Evolutionary conservation across 1,140 invertebrate species (phyloP).

Genomic region (Cyphomyrmex costatus): DNA sequence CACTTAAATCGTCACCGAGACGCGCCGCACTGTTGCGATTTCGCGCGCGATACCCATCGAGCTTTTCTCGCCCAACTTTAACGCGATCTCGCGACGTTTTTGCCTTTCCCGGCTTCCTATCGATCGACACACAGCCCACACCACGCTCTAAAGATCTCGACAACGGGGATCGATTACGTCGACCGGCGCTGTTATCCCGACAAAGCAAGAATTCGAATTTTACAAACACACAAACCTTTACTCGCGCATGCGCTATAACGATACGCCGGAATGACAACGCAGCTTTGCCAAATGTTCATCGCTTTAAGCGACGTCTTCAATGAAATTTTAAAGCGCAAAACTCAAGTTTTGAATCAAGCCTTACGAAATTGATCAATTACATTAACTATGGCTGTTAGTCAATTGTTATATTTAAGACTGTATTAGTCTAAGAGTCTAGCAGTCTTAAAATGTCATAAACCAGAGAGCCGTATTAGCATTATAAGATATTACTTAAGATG

Average conservation of each 20-base stretch:
- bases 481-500: no score
- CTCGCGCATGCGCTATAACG: background rate
- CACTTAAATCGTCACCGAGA: slow-evolving; percentile 48
- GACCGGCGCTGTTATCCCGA: background rate
- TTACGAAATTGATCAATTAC: no score
- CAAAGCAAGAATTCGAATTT: background rate
- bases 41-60: slow-evolving; percentile 1
- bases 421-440: no score
- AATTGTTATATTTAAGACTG: no score
- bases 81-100: slow-evolving; percentile 9
- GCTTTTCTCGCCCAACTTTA: slow-evolving; percentile 18
- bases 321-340: no score
- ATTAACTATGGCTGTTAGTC: no score
- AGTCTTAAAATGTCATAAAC: no score
- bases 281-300: background rate
- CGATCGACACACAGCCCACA: background rate
- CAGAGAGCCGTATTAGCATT: no score
- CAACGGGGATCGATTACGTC: background rate
- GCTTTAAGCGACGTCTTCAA: background rate
- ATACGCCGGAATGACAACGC: background rate
- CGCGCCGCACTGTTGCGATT: background rate
- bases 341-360: no score
- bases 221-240: background rate
- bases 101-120: background rate
- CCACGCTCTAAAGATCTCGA: background rate